Percentiles rank a stretch among this genome's conserved stretches.
These are phyloP conservation scores for Nematopogon swammerdamellus DNA, from an alignment of 2,888 invertebrate species.

Conservation along the genomic window DNA sequence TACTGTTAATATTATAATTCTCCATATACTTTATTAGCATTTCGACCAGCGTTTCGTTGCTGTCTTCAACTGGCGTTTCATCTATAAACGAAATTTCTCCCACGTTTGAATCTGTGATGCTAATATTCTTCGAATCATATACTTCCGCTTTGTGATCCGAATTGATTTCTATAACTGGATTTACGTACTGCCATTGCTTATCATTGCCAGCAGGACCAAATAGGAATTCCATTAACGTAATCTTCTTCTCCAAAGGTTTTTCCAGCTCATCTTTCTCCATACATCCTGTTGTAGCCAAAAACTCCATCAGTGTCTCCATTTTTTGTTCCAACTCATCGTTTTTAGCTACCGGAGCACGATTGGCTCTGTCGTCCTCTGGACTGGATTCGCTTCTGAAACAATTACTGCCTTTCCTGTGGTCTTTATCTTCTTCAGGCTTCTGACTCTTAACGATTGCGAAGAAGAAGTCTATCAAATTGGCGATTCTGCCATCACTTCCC, in stretches of 20 bases:
- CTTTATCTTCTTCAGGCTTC: constrained; percentile 24
- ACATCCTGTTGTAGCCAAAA: constrained; percentile 41
- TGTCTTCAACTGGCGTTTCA: constrained; percentile 42
- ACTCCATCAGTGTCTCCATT: constrained; percentile 50
- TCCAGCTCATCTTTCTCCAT: constrained; percentile 30
- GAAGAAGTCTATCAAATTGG: constrained; percentile 48
- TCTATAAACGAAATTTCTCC: constrained; percentile 39
- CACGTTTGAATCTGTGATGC: constrained; percentile 34
- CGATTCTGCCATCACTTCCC: constrained; percentile 37
- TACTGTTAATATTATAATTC: constrained; percentile 28
- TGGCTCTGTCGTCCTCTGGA: constrained; percentile 27
- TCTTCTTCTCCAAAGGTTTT: constrained; percentile 34
- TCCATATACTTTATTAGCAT: constrained; percentile 49
- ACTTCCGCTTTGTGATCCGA: constrained; percentile 17
- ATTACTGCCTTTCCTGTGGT: constrained; percentile 33
- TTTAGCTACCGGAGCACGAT: constrained; percentile 23
- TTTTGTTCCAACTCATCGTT: constrained; percentile 44
- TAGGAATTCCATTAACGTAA: constrained; percentile 47
- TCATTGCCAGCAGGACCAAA: constrained; percentile 36
- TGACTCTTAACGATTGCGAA: constrained; percentile 50
- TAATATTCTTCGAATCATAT: constrained; percentile 15
- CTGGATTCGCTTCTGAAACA: constrained; percentile 42
- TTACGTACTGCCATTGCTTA: constrained; percentile 15
- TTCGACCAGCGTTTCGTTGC: constrained; percentile 38
- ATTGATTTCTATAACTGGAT: constrained; percentile 31